These are phyloP conservation scores for Oreochromis grahami DNA, from an alignment of 2,797 vertebrate genomes.

Conservation along the genomic window DNA sequence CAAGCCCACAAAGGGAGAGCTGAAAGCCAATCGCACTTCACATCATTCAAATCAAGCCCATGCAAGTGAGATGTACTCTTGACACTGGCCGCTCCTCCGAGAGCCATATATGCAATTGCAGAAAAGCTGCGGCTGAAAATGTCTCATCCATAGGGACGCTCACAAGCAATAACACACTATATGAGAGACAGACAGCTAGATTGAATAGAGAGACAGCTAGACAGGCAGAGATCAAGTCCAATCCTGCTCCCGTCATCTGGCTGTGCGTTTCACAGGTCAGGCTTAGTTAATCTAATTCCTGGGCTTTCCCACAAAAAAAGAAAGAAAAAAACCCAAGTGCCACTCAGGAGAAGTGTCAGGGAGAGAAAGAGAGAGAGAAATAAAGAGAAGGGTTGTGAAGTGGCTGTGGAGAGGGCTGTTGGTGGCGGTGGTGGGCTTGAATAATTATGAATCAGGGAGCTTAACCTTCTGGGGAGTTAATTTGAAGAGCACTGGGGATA, in stretches of 20 bases:
- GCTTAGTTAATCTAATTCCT: conserved; percentile 82
- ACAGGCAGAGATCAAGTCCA: conserved; percentile 81
- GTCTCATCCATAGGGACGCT: conserved; percentile 73
- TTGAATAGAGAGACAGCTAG: conserved; percentile 79
- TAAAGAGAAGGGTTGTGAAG: conserved; percentile 35
- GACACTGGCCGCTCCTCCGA: conserved; percentile 68
- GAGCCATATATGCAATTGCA: conserved; percentile 62
- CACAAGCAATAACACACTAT: conserved; percentile 70
- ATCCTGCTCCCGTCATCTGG: conserved; percentile 75
- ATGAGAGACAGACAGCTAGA: conserved; percentile 79
- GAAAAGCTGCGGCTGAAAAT: conserved; percentile 61
- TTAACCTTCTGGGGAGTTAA: conserved; percentile 84
- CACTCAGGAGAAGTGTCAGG: conserved; percentile 76
- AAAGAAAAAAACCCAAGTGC: conserved; percentile 67
- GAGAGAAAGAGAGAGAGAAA: conserved; percentile 1
- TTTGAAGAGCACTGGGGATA: conserved; percentile 79
- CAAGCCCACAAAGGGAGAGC: conserved; percentile 39
- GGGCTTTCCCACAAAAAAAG: conserved; percentile 66
- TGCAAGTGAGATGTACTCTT: conserved; percentile 62
- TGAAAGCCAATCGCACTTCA: conserved; percentile 48
- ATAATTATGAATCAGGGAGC: conserved; percentile 83
- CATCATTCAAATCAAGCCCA: conserved; percentile 70
- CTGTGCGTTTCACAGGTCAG: conserved; percentile 74
- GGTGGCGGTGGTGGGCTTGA: conserved; percentile 62
- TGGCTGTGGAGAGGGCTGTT: conserved; percentile 45